Evolutionary conservation across 2,113 vertebrate species (phyloP).

Genomic region (Prunella fulvescens): DNA sequence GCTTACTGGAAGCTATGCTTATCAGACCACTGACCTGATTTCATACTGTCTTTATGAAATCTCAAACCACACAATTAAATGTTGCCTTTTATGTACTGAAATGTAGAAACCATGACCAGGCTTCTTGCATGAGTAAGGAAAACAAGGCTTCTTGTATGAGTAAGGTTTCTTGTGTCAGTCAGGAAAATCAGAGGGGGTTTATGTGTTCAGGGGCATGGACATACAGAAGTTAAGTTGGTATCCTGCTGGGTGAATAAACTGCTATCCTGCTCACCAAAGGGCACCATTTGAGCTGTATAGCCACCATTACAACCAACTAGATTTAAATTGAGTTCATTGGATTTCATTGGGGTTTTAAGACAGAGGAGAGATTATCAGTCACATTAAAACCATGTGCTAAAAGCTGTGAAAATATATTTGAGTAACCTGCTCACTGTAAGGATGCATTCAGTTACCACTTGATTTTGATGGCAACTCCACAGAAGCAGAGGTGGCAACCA

Average conservation of each 20-base stretch:
- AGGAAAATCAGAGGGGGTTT: neutral
- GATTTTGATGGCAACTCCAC: constrained; percentile 6
- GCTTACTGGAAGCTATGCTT: neutral
- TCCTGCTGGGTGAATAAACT: neutral
- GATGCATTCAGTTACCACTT: constrained; percentile 27
- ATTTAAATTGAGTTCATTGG: neutral
- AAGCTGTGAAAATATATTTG: constrained; percentile 5
- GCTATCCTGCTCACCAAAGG: neutral
- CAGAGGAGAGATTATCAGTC: neutral
- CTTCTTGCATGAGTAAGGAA: neutral
- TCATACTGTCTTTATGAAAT: neutral
- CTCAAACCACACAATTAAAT: neutral
- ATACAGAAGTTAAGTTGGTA: neutral
- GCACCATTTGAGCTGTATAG: neutral
- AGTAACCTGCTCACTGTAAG: neutral
- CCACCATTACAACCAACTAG: neutral
- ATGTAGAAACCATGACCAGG: neutral
- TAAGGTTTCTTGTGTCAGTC: neutral
- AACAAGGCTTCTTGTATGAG: neutral
- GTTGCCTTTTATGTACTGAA: neutral
- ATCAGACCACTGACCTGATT: neutral
- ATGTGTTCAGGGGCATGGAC: neutral
- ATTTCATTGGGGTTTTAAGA: neutral
- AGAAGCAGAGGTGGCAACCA: neutral
- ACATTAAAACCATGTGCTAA: neutral